Evolutionary conservation across 2,888 invertebrate genomes (phyloP).

Genomic region (Orthosia incerta): DNA sequence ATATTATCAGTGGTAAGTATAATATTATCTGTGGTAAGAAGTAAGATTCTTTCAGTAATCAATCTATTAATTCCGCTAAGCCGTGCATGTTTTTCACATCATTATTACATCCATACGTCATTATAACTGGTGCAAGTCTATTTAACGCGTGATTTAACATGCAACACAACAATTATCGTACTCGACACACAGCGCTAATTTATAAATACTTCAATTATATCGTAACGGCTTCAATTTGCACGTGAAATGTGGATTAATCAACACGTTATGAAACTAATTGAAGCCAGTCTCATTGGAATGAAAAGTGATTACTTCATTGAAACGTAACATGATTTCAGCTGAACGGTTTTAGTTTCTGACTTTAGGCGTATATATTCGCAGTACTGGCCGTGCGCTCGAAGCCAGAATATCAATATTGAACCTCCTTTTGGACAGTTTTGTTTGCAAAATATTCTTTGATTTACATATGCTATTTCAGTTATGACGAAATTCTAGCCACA

Average conservation of each 20-base stretch:
- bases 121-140: constrained; percentile 15
- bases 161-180: constrained; percentile 22
- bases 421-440: too few relatives aligned
- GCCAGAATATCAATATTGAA: too few relatives aligned
- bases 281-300: neutral
- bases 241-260: constrained; percentile 38
- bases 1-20: too few relatives aligned
- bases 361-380: too few relatives aligned
- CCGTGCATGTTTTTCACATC: constrained; percentile 6
- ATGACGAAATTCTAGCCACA: too few relatives aligned
- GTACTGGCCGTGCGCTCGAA: too few relatives aligned
- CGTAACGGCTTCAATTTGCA: constrained; percentile 36
- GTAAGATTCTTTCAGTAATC: constrained; percentile 1
- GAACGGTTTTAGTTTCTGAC: neutral
- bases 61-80: constrained; percentile 4
- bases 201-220: constrained; percentile 38
- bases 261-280: constrained; percentile 23
- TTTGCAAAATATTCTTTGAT: too few relatives aligned
- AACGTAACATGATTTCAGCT: neutral
- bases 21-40: too few relatives aligned
- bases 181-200: constrained; percentile 29
- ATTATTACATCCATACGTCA: constrained; percentile 16
- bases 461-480: too few relatives aligned
- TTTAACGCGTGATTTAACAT: constrained; percentile 45
- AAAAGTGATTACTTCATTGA: constrained; percentile 7